A percentile compares a stretch with the other conserved stretches of the same genome.
These are phyloP conservation scores for Pangasianodon hypophthalmus DNA, from an alignment of 2,113 vertebrate genomes.

Conservation along the genomic window DNA sequence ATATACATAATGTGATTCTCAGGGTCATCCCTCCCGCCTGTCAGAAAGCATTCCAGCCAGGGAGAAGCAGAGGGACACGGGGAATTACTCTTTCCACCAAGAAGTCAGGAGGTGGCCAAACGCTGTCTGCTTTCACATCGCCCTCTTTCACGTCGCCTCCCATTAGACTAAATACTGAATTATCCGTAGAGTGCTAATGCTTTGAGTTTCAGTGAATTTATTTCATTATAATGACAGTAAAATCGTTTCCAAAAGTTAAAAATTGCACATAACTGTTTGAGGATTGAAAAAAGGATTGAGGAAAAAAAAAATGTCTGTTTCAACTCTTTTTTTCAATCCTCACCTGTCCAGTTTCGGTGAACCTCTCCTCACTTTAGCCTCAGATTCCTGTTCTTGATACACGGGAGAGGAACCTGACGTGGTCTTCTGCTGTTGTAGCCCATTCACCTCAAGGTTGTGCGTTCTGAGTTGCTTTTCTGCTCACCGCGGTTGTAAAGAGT, in stretches of 20 bases:
- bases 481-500: neutral
- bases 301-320: neutral
- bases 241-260: neutral
- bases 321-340: neutral
- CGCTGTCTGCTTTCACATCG: conserved; percentile 50
- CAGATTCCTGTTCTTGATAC: neutral
- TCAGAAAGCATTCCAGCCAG: conserved; percentile 62
- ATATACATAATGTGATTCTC: conserved; percentile 80
- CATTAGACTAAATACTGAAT: conserved; percentile 54
- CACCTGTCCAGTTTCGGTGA: neutral
- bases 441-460: neutral
- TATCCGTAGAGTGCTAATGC: neutral
- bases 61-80: conserved; percentile 55
- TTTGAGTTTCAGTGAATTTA: neutral
- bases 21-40: conserved; percentile 78
- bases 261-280: neutral
- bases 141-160: conserved; percentile 60
- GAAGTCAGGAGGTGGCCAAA: conserved; percentile 55
- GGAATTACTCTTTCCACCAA: conserved; percentile 58
- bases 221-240: neutral
- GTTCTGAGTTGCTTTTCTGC: neutral
- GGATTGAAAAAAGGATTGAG: no score
- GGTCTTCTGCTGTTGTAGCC: neutral
- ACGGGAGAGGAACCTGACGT: neutral
- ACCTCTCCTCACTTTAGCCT: neutral